phyloP scores from a whole-genome alignment of 2,113 vertebrate genomes.

The Neotoma lepida region DNA sequence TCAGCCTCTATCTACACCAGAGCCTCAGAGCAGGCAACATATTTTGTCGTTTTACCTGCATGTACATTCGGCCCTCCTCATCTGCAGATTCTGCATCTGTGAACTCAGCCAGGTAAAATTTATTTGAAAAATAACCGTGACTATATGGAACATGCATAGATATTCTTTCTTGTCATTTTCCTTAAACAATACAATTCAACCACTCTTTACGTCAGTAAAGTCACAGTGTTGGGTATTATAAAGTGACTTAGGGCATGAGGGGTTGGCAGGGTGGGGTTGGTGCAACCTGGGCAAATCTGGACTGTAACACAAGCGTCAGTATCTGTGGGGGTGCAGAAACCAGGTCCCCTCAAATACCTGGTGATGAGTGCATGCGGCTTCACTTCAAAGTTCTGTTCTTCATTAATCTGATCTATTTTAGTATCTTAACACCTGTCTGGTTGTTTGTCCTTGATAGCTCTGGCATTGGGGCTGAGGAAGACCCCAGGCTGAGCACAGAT shows the following conservation, averaged over 20 bases:
- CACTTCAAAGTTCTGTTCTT: not conserved
- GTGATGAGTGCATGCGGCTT: not conserved
- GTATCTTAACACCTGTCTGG: not conserved
- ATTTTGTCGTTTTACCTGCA: too few relatives aligned
- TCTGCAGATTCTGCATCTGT: not conserved
- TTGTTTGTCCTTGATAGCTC: not conserved
- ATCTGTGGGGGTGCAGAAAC: not conserved
- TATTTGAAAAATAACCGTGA: too few relatives aligned
- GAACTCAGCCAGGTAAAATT: not conserved
- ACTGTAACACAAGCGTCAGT: not conserved
- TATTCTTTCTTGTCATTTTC: not conserved
- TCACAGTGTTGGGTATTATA: not conserved
- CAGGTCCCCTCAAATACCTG: not conserved
- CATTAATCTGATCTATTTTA: not conserved
- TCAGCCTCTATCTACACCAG: too few relatives aligned
- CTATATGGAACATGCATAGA: not conserved
- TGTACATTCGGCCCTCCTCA: fast-evolving
- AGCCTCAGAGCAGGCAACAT: too few relatives aligned
- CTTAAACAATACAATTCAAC: fast-evolving
- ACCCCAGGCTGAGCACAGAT: not conserved
- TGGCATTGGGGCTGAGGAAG: not conserved
- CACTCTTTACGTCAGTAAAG: not conserved
- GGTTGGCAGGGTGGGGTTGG: fast-evolving
- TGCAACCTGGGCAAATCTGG: fast-evolving
- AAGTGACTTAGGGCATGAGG: not conserved